Base-by-base conservation (phyloP, 2,888 invertebrate genomes). In the Cataglyphis cursor region DNA sequence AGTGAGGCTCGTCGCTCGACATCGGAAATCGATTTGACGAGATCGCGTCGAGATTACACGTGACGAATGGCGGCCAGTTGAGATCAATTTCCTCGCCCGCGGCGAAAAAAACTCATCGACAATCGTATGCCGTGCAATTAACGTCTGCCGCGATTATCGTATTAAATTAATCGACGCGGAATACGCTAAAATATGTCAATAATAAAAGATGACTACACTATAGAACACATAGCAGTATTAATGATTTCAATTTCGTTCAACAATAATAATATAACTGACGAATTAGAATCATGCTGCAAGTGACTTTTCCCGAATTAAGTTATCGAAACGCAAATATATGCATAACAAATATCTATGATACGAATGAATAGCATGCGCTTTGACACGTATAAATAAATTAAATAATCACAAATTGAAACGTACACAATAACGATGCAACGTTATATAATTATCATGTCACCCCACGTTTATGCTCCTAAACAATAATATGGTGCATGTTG, bases 21-120 rank as follows among this genome's bases (percentile, higher is more conserved):
- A 88, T 89, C 80, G 88, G 86, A 86, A 89, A 89, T 89, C 89
- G 88, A 89, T 89, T 28, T 15, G 81, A 66, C 86, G 48, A 48
- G 73, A 85, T 85, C 62, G 44, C 62, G 21, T n/a, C 21, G 68
- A 68, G 54, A 68, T 76, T 68, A 31, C 9, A 31, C 9, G 41
- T 28, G 66, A 38, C 51, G 64, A 64, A 64, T n/a, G n/a, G 10
- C 12, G 24, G 21, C 28, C 35, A 0, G 31, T 31, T 3, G 18
- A 31, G 31, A 59, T 4, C 59, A 72, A 59, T 35, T 61, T 35
- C n/a, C 8, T 72, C 18, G 41, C 31, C 10, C 44, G 31, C 57
- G 31, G 0, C 57, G 10, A 5, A 31, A 44, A 65, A 64, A 64
- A 24, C 31, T 51, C 31, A 5, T n/a, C 72, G 59, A 41, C 44